A percentile compares a stretch with the other conserved stretches of the same genome.
phyloP scores from a whole-genome alignment of 2,888 invertebrate genomes.

The Drosophila ustulata region DNA sequence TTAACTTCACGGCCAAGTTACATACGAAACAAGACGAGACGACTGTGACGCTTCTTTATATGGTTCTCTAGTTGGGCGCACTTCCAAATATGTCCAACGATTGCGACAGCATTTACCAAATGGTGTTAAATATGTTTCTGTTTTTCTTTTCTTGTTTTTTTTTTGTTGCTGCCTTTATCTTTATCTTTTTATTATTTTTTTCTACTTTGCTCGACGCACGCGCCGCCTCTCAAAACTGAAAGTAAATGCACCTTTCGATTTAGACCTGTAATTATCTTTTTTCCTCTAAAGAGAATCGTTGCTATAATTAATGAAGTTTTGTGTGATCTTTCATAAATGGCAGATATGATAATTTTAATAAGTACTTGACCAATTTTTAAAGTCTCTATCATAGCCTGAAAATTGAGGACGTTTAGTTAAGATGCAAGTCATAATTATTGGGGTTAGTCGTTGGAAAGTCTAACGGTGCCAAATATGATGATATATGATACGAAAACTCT shows the following conservation, averaged over 20 bases:
- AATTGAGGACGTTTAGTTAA: conserved; percentile 31
- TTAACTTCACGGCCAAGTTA: conserved; percentile 60
- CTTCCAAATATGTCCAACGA: conserved; percentile 46
- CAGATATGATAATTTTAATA: conserved; percentile 48
- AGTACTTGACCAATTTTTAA: conserved; percentile 39
- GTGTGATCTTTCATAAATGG: conserved; percentile 35
- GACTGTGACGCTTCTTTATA: conserved; percentile 51
- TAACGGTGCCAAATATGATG: conserved; percentile 13
- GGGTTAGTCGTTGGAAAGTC: conserved; percentile 5
- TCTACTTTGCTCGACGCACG: conserved; percentile 45
- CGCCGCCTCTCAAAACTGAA: conserved; percentile 41
- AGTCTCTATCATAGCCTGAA: conserved; percentile 39
- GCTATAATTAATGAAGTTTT: conserved; percentile 66
- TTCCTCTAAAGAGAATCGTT: conserved; percentile 24
- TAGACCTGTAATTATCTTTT: conserved; percentile 56
- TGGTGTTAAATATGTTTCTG: conserved; percentile 55
- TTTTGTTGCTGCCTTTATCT: conserved; percentile 4
- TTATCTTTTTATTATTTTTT: conserved; percentile 15
- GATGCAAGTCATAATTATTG: conserved; percentile 52
- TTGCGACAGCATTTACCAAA: conserved; percentile 50
- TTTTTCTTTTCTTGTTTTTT: conserved; percentile 5
- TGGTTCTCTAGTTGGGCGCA: conserved; percentile 44
- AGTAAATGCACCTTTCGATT: conserved; percentile 65
- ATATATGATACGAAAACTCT: conserved; percentile 28
- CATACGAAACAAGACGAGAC: conserved; percentile 27